Evolutionary conservation across 2,888 invertebrate species (phyloP).

Genomic region (Sinhomidia bicolor): DNA sequence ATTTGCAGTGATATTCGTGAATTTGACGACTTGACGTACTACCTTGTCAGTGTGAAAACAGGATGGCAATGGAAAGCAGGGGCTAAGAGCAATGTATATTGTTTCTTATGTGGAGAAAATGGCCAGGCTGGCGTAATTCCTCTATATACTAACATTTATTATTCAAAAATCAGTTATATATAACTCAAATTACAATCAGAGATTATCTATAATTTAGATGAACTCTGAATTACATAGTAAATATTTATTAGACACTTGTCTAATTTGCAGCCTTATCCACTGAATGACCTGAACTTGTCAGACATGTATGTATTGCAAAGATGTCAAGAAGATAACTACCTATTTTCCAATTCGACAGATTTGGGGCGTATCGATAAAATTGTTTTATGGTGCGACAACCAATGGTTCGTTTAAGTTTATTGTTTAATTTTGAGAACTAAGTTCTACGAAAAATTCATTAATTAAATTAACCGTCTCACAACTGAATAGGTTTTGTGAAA

Average conservation of each 20-base stretch:
- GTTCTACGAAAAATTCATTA: too few relatives aligned
- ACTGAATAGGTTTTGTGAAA: constrained; percentile 56
- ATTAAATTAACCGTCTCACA: too few relatives aligned
- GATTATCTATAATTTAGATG: too few relatives aligned
- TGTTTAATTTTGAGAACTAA: too few relatives aligned
- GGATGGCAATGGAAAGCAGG: constrained; percentile 52
- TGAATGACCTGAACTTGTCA: constrained; percentile 43
- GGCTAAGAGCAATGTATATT: constrained; percentile 9
- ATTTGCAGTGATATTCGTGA: constrained; percentile 47
- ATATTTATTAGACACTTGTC: not conserved
- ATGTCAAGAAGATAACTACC: constrained; percentile 67
- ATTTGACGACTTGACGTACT: constrained; percentile 65
- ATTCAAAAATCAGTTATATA: too few relatives aligned
- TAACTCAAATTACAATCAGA: too few relatives aligned
- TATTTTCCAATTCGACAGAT: constrained; percentile 50
- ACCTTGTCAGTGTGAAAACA: constrained; percentile 70
- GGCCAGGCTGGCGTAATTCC: constrained; percentile 63
- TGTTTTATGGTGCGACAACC: constrained; percentile 33
- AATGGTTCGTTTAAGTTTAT: constrained; percentile 19
- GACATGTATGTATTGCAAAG: constrained; percentile 35
- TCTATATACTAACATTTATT: not conserved
- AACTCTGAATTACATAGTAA: not conserved
- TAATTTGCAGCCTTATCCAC: constrained; percentile 58
- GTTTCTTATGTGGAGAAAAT: constrained; percentile 59
- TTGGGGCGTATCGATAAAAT: constrained; percentile 55